Conservation (phyloP, 2,113 vertebrate species). For the Merops nubicus region DNA sequence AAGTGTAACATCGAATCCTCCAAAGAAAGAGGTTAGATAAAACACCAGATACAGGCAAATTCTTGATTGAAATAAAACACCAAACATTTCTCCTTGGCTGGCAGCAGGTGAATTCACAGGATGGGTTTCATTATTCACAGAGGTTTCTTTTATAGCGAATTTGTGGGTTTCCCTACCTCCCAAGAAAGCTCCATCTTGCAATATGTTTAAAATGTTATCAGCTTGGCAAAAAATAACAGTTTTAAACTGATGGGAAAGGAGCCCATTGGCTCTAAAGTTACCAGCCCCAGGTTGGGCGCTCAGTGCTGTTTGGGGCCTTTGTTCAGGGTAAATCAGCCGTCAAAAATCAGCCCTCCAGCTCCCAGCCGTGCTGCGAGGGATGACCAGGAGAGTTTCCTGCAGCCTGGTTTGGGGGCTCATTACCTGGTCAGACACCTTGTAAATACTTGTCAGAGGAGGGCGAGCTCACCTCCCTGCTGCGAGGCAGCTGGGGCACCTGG, state of each 20-base stretch:
- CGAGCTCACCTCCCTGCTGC: background rate
- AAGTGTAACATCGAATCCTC: background rate
- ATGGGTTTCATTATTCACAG: background rate
- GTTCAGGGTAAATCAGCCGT: conserved; percentile 90
- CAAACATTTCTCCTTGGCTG: conserved; percentile 61
- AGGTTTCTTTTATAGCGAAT: conserved; percentile 27
- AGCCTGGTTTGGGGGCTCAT: conserved; percentile 73
- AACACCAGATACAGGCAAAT: background rate
- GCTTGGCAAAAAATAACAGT: conserved; percentile 19
- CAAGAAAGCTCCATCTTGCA: conserved; percentile 21
- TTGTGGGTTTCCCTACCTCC: background rate
- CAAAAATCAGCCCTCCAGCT: conserved; percentile 86
- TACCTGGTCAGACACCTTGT: conserved; percentile 74
- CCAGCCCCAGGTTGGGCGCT: conserved; percentile 78
- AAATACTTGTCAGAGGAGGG: conserved; percentile 56
- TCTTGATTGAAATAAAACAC: conserved; percentile 41
- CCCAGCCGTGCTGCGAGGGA: conserved; percentile 84
- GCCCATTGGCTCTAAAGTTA: conserved; percentile 84
- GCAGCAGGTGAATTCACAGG: conserved; percentile 33
- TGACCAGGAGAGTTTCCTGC: conserved; percentile 86
- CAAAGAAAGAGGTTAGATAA: conserved; percentile 17
- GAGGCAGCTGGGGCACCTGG: background rate
- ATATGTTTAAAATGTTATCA: conserved; percentile 67
- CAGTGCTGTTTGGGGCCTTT: conserved; percentile 88
- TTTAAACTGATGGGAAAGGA: conserved; percentile 81